A percentile compares a stretch with the other conserved stretches of the same genome.
These are phyloP conservation scores for Thamnophis elegans DNA, from an alignment of 2,797 vertebrate species.

Conservation along the genomic window DNA sequence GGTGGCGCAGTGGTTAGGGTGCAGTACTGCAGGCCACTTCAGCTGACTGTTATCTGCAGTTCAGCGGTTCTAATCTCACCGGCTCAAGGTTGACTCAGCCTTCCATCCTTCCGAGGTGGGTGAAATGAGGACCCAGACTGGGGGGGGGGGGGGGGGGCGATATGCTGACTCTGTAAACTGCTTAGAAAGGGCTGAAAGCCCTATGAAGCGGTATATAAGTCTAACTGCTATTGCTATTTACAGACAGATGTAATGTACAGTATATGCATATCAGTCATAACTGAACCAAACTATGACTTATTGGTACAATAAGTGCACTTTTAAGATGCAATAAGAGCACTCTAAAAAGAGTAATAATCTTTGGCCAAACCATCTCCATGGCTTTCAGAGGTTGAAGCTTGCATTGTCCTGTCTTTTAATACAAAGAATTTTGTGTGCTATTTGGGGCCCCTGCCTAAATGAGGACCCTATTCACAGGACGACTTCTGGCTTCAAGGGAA, in stretches of 20 bases:
- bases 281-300: neutral
- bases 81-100: no score
- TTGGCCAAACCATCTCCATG: neutral
- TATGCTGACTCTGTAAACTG: no score
- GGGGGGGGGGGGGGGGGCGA: no score
- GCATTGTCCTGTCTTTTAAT: neutral
- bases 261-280: neutral
- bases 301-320: neutral
- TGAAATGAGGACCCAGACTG: no score
- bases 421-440: neutral
- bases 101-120: no score
- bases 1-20: no score
- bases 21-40: no score
- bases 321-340: neutral
- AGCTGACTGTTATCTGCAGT: no score
- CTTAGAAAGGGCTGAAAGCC: no score
- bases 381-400: neutral
- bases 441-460: neutral
- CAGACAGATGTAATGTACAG: neutral
- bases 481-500: neutral
- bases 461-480: neutral
- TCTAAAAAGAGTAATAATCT: neutral
- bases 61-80: no score
- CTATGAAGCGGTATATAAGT: no score
- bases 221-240: no score